These are phyloP conservation scores for Steinernema hermaphroditum DNA, from an alignment of 2,888 invertebrate genomes.

Conservation along the genomic window DNA sequence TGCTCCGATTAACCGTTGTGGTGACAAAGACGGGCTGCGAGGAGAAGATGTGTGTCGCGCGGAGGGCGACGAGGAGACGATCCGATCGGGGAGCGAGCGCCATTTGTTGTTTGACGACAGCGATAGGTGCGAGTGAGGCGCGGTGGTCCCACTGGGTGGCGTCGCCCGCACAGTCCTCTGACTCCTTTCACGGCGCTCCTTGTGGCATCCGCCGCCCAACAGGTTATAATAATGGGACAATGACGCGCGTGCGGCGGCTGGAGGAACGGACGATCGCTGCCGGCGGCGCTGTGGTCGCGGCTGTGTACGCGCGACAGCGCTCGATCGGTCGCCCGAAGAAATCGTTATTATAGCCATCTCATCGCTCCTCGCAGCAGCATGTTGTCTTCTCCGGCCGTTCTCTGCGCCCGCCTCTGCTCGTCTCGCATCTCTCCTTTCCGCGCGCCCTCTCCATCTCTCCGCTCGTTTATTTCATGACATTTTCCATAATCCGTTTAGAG, in stretches of 20 bases:
- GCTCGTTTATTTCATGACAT: constrained; percentile 22
- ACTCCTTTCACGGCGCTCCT: too few species aligned
- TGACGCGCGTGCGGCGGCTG: neutral
- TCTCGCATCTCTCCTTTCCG: neutral
- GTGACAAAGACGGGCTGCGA: neutral
- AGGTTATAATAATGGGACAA: constrained; percentile 14
- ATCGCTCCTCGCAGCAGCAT: constrained; percentile 17
- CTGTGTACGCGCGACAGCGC: neutral
- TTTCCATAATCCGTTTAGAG: constrained; percentile 26
- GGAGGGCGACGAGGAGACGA: constrained; percentile 1
- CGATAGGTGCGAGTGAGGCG: constrained; percentile 26
- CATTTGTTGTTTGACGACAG: constrained; percentile 5
- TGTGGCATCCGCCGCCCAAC: too few species aligned
- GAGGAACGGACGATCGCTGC: neutral
- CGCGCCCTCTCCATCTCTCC: neutral
- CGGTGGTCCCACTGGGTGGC: too few species aligned
- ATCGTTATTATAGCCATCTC: constrained; percentile 28
- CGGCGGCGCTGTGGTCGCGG: neutral
- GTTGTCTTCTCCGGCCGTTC: neutral
- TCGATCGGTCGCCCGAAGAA: constrained; percentile 14
- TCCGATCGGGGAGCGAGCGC: neutral
- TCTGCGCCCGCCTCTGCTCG: neutral
- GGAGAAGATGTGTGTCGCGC: constrained; percentile 21
- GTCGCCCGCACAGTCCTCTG: neutral
- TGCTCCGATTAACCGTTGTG: constrained; percentile 9